phyloP scores from a whole-genome alignment of 2,797 vertebrate species.

The Falco columbarius region DNA sequence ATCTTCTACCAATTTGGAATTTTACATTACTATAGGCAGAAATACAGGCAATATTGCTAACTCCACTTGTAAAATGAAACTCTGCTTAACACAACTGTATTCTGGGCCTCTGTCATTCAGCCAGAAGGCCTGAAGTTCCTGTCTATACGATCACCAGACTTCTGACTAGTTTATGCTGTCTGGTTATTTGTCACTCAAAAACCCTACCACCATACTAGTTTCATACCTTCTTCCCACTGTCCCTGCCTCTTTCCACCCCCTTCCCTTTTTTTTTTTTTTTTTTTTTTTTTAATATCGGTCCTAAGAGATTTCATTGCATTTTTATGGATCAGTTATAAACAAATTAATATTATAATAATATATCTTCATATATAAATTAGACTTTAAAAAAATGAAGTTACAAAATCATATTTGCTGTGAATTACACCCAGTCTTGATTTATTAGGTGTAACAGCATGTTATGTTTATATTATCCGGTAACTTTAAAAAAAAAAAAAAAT shows the following conservation, averaged over 20 bases:
- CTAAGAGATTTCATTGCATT: neutral
- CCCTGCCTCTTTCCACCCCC: too few relatives aligned
- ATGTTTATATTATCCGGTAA: neutral
- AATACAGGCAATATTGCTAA: neutral
- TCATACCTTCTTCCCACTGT: neutral
- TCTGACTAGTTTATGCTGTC: neutral
- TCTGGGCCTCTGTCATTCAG: neutral
- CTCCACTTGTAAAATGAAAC: neutral
- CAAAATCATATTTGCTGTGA: neutral
- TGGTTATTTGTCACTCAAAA: neutral
- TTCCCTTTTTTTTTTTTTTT: too few relatives aligned
- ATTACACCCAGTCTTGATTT: neutral
- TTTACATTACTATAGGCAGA: neutral
- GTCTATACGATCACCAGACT: neutral
- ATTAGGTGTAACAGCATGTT: neutral
- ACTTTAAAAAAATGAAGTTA: neutral
- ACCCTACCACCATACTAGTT: neutral
- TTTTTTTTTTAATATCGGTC: neutral
- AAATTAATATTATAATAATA: neutral
- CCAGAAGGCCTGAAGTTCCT: neutral
- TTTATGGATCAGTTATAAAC: neutral
- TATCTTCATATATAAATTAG: neutral
- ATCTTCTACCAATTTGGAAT: neutral
- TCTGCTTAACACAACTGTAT: neutral
- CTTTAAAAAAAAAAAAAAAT: neutral